These are phyloP conservation scores for Hydrocynus forskahlii DNA, from an alignment of 2,797 vertebrate species.

Conservation along the genomic window DNA sequence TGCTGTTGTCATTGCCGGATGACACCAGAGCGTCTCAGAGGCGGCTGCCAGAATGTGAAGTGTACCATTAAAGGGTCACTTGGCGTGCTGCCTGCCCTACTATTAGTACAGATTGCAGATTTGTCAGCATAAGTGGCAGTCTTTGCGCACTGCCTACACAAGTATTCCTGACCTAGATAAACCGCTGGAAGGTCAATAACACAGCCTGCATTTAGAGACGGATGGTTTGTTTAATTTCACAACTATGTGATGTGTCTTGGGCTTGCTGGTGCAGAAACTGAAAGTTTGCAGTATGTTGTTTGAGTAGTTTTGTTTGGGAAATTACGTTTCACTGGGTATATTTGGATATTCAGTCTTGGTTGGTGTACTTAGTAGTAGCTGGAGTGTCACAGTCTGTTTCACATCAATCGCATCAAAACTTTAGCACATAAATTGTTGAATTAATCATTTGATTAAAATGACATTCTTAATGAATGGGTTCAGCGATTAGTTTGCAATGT, in stretches of 20 bases:
- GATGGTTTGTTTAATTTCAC: constrained; percentile 1
- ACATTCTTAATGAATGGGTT: too few species aligned
- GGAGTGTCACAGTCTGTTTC: too few species aligned
- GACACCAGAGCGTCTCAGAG: constrained; percentile 22
- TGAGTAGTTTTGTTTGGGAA: background rate
- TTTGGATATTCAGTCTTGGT: background rate
- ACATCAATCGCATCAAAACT: too few species aligned
- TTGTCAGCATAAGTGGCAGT: constrained; percentile 68
- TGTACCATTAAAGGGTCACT: constrained; percentile 72
- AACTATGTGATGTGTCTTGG: background rate
- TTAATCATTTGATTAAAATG: too few species aligned
- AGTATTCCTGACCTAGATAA: constrained; percentile 62
- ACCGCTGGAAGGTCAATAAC: constrained; percentile 56
- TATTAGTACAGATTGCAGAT: constrained; percentile 73
- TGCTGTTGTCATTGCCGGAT: background rate
- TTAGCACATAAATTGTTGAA: too few species aligned
- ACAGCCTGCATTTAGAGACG: background rate
- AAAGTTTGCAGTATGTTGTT: background rate
- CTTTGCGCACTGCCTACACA: constrained; percentile 60
- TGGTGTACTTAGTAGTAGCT: background rate
- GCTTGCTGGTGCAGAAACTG: background rate
- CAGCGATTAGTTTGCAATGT: too few species aligned
- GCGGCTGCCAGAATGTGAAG: constrained; percentile 37
- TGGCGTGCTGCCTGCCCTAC: constrained; percentile 70
- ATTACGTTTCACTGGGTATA: background rate